Evolutionary conservation across 2,888 invertebrate species (phyloP).

Genomic region (Orthosia gracilis): DNA sequence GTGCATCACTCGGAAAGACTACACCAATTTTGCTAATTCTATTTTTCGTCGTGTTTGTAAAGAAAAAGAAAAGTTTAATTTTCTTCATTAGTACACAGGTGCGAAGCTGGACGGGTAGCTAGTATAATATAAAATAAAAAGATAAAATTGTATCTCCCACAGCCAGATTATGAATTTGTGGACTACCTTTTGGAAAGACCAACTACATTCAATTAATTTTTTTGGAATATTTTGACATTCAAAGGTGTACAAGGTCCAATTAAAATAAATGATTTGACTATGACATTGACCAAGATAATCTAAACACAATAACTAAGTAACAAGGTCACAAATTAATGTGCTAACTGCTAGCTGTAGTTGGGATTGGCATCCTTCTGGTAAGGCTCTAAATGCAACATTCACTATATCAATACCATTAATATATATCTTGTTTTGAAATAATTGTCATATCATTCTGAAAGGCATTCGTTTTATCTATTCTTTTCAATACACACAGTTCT

Average conservation of each 20-base stretch:
- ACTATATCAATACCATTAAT: not conserved
- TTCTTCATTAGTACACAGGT: too few relatives aligned
- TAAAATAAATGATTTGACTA: not conserved
- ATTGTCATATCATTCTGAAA: not conserved
- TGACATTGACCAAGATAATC: not conserved
- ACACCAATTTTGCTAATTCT: too few relatives aligned
- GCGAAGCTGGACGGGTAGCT: too few relatives aligned
- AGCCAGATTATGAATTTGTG: not conserved
- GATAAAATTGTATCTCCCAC: not conserved
- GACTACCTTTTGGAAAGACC: not conserved
- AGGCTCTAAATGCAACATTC: not conserved
- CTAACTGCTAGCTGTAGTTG: not conserved
- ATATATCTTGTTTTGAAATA: not conserved
- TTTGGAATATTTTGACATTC: not conserved
- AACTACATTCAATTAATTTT: not conserved
- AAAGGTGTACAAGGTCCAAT: not conserved
- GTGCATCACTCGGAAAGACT: too few relatives aligned
- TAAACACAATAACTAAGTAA: not conserved
- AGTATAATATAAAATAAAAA: not conserved
- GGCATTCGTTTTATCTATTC: conserved; percentile 1
- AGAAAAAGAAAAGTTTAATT: too few relatives aligned
- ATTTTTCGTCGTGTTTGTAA: too few relatives aligned
- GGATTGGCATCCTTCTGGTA: not conserved
- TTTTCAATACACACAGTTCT: not conserved
- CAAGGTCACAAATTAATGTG: not conserved